Conservation (phyloP, 37 sponge, comb jelly and placozoan species). For the Aplysina aerophoba region DNA sequence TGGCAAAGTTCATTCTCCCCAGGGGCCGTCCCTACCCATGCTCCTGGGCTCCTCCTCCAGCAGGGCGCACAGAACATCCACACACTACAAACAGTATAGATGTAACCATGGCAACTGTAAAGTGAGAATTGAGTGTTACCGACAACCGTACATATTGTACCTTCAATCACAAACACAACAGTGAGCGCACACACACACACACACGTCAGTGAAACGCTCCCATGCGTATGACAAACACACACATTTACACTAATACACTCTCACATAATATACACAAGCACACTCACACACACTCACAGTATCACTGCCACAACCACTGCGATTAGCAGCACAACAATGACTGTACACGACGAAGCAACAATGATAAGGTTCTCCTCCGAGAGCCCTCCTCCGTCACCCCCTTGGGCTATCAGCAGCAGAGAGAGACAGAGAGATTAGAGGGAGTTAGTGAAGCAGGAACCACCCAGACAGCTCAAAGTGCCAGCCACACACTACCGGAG, state of each 20-base stretch:
- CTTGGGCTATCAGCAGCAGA: not conserved
- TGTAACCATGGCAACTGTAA: not conserved
- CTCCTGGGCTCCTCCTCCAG: constrained; percentile 1
- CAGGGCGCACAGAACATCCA: constrained; percentile 8
- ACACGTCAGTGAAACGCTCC: no score
- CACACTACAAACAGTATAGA: not conserved
- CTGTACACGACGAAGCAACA: not conserved
- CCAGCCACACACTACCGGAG: no score
- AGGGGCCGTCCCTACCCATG: not conserved
- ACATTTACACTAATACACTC: no score
- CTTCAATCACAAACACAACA: no score
- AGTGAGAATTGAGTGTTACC: no score
- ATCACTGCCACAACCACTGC: constrained; percentile 7
- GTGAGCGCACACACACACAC: no score
- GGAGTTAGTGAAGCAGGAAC: not conserved
- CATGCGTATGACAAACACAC: no score
- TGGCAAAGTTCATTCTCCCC: not conserved
- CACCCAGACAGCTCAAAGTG: no score
- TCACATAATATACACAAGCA: no score
- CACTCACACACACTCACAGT: not conserved
- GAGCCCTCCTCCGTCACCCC: not conserved
- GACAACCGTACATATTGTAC: no score
- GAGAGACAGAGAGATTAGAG: not conserved
- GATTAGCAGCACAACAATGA: not conserved
- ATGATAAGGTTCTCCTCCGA: constrained; percentile 5